Conservation (phyloP, 2,888 invertebrate species). For the Yponomeuta malinellus region DNA sequence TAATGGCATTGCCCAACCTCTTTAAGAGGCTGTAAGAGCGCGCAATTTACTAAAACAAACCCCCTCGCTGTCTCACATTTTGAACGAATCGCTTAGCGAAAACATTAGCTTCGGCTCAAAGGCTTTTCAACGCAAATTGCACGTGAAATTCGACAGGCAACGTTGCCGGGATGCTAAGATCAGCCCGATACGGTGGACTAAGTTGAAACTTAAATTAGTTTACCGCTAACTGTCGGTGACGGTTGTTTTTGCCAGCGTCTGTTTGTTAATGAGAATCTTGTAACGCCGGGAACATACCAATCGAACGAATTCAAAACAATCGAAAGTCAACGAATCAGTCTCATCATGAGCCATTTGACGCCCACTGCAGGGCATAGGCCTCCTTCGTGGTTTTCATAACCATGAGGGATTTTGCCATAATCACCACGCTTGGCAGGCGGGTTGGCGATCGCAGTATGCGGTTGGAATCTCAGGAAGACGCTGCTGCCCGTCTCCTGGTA, state of each 20-base stretch:
- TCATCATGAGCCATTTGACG: no score
- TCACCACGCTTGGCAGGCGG: no score
- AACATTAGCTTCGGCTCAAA: conserved; percentile 67
- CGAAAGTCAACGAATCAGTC: no score
- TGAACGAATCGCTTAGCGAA: conserved; percentile 64
- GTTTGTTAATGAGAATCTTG: background rate
- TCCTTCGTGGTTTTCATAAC: no score
- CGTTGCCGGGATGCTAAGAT: conserved; percentile 47
- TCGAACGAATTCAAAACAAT: background rate
- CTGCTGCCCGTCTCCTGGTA: no score
- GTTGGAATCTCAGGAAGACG: no score
- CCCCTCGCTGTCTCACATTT: conserved; percentile 39
- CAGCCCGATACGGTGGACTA: conserved; percentile 32
- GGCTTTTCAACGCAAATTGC: conserved; percentile 67
- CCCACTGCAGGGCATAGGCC: no score
- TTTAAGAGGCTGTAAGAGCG: conserved; percentile 32
- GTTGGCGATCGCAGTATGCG: no score
- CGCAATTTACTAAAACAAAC: conserved; percentile 45
- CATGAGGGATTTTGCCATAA: no score
- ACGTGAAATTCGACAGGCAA: conserved; percentile 66
- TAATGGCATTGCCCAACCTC: conserved; percentile 30
- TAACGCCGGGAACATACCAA: background rate
- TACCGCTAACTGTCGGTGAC: conserved; percentile 16
- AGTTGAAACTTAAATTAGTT: conserved; percentile 42
- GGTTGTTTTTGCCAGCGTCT: conserved; percentile 23